Percentiles rank a stretch among this genome's conserved stretches.
Evolutionary conservation across 2,888 invertebrate genomes (phyloP).

Genomic region (Ethmia dodecea): DNA sequence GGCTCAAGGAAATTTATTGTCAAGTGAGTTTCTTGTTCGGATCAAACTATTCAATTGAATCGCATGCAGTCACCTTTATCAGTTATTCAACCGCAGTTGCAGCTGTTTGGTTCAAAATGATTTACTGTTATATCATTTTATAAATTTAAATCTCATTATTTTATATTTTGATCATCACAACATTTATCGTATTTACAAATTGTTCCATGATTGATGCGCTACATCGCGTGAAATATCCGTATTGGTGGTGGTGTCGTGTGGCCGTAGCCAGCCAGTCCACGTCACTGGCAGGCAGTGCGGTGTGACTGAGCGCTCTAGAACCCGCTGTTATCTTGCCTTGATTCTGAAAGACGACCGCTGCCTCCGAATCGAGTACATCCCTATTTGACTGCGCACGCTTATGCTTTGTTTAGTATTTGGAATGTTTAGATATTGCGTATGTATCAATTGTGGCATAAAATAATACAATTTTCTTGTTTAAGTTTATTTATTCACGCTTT

Average conservation of each 20-base stretch:
- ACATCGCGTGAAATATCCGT: too few relatives aligned
- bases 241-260: too few relatives aligned
- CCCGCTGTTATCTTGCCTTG: too few relatives aligned
- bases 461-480: too few relatives aligned
- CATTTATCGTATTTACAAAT: not conserved
- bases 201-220: not conserved
- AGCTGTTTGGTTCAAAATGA: slow-evolving; percentile 5
- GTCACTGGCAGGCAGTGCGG: slow-evolving; percentile 23
- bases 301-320: too few relatives aligned
- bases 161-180: not conserved
- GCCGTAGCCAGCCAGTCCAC: slow-evolving; percentile 10
- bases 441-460: too few relatives aligned
- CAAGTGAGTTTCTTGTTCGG: slow-evolving; percentile 52
- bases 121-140: not conserved
- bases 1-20: slow-evolving; percentile 75
- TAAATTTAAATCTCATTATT: not conserved
- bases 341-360: too few relatives aligned
- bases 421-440: too few relatives aligned
- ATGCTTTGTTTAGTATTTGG: too few relatives aligned
- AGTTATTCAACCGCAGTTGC: slow-evolving; percentile 4
- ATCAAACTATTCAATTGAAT: not conserved
- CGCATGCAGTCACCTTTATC: slow-evolving; percentile 2
- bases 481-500: too few relatives aligned
- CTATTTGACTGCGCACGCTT: too few relatives aligned
- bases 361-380: too few relatives aligned